Percentiles rank a stretch among this genome's conserved stretches.
phyloP scores from a whole-genome alignment of 1,140 invertebrate genomes.

The Heliconius nattereri region DNA sequence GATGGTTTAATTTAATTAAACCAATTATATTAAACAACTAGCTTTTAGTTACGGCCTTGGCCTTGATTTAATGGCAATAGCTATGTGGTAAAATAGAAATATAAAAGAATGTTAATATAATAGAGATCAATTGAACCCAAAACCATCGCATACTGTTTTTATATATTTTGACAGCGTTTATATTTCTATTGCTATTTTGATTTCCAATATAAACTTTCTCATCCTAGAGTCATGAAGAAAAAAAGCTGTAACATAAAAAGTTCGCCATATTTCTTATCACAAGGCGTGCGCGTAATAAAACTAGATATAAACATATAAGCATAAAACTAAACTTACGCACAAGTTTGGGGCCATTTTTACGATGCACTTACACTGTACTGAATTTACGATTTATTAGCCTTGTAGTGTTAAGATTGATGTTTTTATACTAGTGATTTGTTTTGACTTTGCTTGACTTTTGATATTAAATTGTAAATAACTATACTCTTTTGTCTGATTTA shows the following conservation, averaged over 20 bases:
- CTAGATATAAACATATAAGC: conserved; percentile 5
- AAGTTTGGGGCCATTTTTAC: background rate
- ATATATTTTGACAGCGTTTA: background rate
- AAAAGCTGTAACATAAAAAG: background rate
- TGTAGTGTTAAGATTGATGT: conserved; percentile 11
- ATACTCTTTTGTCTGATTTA: too few relatives aligned
- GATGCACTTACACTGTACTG: background rate
- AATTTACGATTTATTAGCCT: background rate
- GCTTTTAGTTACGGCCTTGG: too few relatives aligned
- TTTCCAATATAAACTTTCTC: background rate
- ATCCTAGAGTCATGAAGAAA: background rate
- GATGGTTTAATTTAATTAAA: too few relatives aligned
- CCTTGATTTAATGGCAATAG: too few relatives aligned
- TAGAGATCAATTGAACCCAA: too few relatives aligned
- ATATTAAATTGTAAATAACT: too few relatives aligned
- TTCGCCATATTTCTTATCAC: conserved; percentile 5
- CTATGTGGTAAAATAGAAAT: too few relatives aligned
- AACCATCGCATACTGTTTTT: too few relatives aligned
- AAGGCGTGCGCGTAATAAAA: background rate
- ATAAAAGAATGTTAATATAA: too few relatives aligned
- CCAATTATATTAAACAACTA: too few relatives aligned
- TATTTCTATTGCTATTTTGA: too few relatives aligned
- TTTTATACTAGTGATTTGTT: background rate
- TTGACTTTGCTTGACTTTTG: background rate
- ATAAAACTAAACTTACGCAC: background rate